These are phyloP conservation scores for Bimastos eiseni DNA, from an alignment of 2,888 invertebrate genomes.

Conservation along the genomic window DNA sequence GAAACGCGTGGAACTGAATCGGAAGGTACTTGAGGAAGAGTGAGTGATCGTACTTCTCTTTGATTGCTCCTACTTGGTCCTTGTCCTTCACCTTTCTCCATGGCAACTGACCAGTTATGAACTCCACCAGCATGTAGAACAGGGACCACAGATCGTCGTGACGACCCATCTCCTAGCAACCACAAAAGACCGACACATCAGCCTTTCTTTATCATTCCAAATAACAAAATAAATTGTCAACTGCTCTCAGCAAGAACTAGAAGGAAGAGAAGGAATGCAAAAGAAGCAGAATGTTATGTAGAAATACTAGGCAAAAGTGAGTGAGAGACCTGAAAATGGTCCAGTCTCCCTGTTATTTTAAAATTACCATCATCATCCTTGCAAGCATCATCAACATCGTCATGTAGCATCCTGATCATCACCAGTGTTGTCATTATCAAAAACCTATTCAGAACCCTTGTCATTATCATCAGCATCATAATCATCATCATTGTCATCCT, in stretches of 20 bases:
- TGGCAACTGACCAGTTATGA: conserved; percentile 94
- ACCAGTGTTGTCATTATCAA: neutral
- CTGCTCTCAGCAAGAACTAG: neutral
- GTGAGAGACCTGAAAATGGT: neutral
- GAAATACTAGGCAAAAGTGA: neutral
- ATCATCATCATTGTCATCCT: neutral
- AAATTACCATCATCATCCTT: neutral
- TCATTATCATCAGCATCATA: neutral
- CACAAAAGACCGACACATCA: neutral
- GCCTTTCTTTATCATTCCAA: neutral
- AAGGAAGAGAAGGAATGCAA: neutral
- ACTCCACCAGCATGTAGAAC: conserved; percentile 99
- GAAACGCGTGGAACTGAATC: conserved; percentile 84
- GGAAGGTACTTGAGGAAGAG: conserved; percentile 89
- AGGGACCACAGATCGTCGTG: conserved; percentile 99
- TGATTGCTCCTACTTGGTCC: conserved; percentile 90
- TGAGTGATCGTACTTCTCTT: conserved; percentile 94
- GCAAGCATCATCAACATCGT: too few species aligned
- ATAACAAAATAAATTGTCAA: neutral
- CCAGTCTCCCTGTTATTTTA: neutral
- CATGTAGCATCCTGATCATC: neutral
- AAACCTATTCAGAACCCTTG: neutral
- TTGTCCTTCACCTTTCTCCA: conserved; percentile 99
- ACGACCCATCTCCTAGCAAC: conserved; percentile 89
- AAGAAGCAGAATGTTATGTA: neutral